Conservation (phyloP, 2,797 vertebrate species). For the Neosalanx taihuensis region DNA sequence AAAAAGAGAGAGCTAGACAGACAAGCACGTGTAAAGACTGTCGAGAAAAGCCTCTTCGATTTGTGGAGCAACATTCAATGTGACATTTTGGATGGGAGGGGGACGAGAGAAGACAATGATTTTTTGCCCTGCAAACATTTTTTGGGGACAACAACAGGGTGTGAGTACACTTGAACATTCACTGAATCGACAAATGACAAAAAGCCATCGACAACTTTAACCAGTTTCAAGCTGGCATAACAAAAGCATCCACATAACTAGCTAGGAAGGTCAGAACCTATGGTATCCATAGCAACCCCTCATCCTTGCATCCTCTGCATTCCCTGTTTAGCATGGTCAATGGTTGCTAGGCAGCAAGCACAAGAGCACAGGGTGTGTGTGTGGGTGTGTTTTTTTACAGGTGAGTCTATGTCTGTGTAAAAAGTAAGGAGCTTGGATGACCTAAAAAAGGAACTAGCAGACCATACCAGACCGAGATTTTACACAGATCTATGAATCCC, state of each 20-base stretch:
- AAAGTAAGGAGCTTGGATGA: neutral
- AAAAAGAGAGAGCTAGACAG: slow-evolving; percentile 23
- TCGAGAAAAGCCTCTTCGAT: neutral
- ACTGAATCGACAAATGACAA: neutral
- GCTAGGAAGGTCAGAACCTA: neutral
- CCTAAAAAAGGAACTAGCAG: neutral
- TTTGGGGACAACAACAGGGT: no score
- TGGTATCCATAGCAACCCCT: slow-evolving; percentile 1
- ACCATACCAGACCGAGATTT: slow-evolving; percentile 32
- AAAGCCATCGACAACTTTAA: neutral
- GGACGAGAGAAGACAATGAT: neutral
- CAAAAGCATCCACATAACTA: neutral
- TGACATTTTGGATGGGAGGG: neutral
- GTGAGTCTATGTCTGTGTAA: neutral
- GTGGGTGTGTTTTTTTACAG: neutral
- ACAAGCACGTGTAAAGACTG: neutral
- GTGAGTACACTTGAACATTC: no score
- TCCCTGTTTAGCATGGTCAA: slow-evolving; percentile 13
- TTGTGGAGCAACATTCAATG: neutral
- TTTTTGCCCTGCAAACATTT: no score
- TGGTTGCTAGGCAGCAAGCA: slow-evolving; percentile 10
- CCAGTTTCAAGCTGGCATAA: neutral
- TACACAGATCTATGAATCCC: neutral
- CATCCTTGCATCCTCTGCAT: neutral
- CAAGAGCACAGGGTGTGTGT: neutral